These are phyloP conservation scores for Diaphora mendica DNA, from an alignment of 2,888 invertebrate species.

Conservation along the genomic window DNA sequence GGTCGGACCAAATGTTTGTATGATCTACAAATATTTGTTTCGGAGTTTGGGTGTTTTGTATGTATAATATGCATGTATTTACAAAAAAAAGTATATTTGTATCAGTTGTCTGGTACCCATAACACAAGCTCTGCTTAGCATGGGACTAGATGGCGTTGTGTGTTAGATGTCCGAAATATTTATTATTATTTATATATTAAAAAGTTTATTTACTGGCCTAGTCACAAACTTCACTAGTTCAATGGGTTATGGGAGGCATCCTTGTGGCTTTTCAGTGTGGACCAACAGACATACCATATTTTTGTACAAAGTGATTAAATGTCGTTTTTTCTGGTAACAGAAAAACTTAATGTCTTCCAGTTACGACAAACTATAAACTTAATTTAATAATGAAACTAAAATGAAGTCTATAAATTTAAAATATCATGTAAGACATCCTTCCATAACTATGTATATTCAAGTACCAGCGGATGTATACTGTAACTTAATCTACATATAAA, in stretches of 20 bases:
- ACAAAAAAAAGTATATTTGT: too few relatives aligned
- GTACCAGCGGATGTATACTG: neutral
- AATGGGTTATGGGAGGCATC: neutral
- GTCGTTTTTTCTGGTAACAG: neutral
- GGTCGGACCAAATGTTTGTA: too few relatives aligned
- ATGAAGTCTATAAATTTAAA: neutral
- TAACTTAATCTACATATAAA: constrained; percentile 24
- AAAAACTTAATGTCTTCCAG: neutral
- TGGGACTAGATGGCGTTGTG: too few relatives aligned
- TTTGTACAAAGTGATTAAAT: neutral
- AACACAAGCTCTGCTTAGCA: too few relatives aligned
- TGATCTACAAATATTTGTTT: too few relatives aligned
- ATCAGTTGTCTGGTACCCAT: too few relatives aligned
- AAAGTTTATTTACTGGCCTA: neutral
- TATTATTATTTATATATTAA: too few relatives aligned
- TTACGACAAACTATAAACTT: neutral
- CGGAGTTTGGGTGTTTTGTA: too few relatives aligned
- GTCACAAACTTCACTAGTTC: neutral
- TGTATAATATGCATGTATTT: too few relatives aligned
- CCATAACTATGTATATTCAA: neutral
- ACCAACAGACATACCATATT: neutral
- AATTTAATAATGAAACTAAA: neutral
- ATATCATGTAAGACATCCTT: neutral
- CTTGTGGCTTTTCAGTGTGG: neutral
- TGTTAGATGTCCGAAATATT: too few relatives aligned